Evolutionary conservation across 2,113 vertebrate genomes (phyloP), one percentile per base, ranked within the genome.

Genomic region (Sapayoa aenigma): DNA sequence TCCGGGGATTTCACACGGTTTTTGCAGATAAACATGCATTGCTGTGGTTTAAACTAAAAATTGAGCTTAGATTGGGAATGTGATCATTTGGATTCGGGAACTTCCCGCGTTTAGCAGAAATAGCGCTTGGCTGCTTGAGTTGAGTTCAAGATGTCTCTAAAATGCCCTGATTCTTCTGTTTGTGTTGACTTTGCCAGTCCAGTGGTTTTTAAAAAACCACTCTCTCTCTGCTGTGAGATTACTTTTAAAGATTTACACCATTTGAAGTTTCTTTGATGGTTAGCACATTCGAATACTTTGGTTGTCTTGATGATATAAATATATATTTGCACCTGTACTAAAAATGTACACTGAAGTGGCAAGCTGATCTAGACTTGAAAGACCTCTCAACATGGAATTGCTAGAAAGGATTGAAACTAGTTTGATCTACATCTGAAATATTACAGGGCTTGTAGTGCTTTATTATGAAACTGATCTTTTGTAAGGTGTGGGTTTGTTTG

Each of bases 11-110:
- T 73, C 31, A 9, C 11, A 5, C 33, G 1, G 22, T 5, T 76
- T 81, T 78, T 66, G n/a, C 18, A 15, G n/a, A 35, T n/a, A 33
- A 17, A 22, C 6, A 0, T 4, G 16, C 4, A 0, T 30, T 55
- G 62, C 52, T 84, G 6, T 39, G 33, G 25, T 27, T 63, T 55
- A 63, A 76, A 49, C 16, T 49, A 16, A 41, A 21, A 63, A 19
- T 4, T 18, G 14, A 39, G 16, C 30, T 35, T 14, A 25, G 33
- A 23, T 9, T 18, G 31, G 28, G 28, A 68, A 49, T 8, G 19
- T 7, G 42, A 19, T 6, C 0, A 0, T 35, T 73, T 77, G 47
- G 42, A 15, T 23, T n/a, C 50, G 39, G 28, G 28, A 73, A 8
- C 12, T 69, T 21, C 18, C 12, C 3, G 6, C 1, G 0, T 23